Evolutionary conservation across 92 coral and sea anemone species (phyloP).

Genomic region (Epizoanthus fatuus): DNA sequence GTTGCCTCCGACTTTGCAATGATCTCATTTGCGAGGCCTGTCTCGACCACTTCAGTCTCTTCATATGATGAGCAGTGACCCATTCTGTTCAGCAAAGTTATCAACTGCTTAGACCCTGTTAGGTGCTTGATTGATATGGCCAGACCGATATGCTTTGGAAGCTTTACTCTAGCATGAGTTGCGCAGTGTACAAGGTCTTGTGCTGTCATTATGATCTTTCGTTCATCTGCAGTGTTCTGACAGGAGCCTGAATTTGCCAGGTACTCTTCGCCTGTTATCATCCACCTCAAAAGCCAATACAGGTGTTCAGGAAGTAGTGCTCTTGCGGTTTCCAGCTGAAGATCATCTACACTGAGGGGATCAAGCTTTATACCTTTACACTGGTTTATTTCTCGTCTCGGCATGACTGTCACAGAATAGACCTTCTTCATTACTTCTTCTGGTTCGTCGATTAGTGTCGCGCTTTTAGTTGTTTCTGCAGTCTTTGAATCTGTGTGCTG

Average conservation of each 20-base stretch:
- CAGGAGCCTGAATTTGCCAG: not conserved
- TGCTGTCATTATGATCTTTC: slow-evolving; percentile 59
- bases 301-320: slow-evolving; percentile 44
- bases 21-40: slow-evolving; percentile 62
- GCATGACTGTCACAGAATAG: slow-evolving; percentile 15
- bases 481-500: not conserved
- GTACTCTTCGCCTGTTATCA: not conserved
- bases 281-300: not conserved
- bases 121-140: slow-evolving; percentile 54
- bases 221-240: slow-evolving; percentile 39
- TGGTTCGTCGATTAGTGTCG: slow-evolving; percentile 6
- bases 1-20: slow-evolving; percentile 56
- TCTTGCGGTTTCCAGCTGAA: slow-evolving; percentile 27
- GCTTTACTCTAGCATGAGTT: slow-evolving; percentile 56
- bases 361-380: slow-evolving; percentile 39
- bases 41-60: slow-evolving; percentile 60
- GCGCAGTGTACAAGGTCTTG: slow-evolving; percentile 72
- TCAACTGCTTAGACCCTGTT: slow-evolving; percentile 57
- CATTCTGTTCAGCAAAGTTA: slow-evolving; percentile 56
- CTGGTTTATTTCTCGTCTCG: slow-evolving; percentile 34
- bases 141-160: slow-evolving; percentile 63
- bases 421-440: slow-evolving; percentile 29
- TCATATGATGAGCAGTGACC: slow-evolving; percentile 61
- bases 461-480: slow-evolving; percentile 14
- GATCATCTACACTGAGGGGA: slow-evolving; percentile 38